phyloP scores from a whole-genome alignment of 1,140 invertebrate genomes.

The Carcinoscorpius rotundicauda region DNA sequence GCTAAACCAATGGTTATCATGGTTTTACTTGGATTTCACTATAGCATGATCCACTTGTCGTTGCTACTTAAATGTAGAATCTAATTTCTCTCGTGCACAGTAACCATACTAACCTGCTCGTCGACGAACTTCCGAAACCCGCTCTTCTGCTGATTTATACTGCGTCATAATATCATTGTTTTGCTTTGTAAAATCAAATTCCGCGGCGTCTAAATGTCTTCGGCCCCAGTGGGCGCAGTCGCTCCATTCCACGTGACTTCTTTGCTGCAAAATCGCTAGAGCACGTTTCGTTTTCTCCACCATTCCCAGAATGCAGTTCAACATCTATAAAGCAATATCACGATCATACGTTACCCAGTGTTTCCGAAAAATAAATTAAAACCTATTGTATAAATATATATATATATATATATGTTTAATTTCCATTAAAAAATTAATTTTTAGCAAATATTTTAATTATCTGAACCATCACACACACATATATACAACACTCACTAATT shows the following conservation, averaged over 20 bases:
- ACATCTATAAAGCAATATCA: constrained; percentile 46
- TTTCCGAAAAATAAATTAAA: constrained; percentile 2
- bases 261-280: constrained; percentile 72
- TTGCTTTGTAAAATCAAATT: constrained; percentile 35
- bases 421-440: no score
- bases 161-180: constrained; percentile 57
- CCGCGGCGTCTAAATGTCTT: constrained; percentile 32
- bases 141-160: constrained; percentile 71
- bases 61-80: no score
- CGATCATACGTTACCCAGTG: no score
- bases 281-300: constrained; percentile 90
- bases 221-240: constrained; percentile 35
- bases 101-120: constrained; percentile 51
- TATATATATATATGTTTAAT: constrained; percentile 27
- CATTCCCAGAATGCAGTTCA: constrained; percentile 90
- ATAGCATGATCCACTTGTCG: no score
- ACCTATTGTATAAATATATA: constrained; percentile 12
- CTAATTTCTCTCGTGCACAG: no score
- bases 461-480: no score
- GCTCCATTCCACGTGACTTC: constrained; percentile 34
- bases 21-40: no score
- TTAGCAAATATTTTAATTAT: no score
- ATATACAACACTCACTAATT: no score
- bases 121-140: constrained; percentile 71
- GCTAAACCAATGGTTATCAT: no score